Evolutionary conservation across 2,113 vertebrate genomes (phyloP), one percentile per base, ranked within the genome.

Genomic region (Junco hyemalis): DNA sequence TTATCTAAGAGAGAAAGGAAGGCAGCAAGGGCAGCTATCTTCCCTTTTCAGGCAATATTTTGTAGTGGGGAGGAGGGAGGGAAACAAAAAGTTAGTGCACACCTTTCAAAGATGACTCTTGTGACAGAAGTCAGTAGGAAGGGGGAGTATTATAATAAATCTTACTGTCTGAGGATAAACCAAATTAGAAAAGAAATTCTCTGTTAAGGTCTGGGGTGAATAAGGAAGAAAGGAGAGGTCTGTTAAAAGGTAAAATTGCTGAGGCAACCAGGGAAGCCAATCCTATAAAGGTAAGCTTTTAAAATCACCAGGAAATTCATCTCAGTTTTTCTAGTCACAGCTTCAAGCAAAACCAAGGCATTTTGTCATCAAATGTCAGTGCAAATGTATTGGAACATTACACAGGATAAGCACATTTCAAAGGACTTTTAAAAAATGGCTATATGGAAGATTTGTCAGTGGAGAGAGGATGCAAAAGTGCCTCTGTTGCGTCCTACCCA

Each of bases 31-130:
- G 33, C 50, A 95, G 90, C 57, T 95, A 96, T 91, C 88, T 95
- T 89, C 71, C 80, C 25, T 65, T 65, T 93, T 96, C 91, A 96
- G 88, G 70, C 77, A 88, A 10, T 61, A 63, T 51, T 93, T 86
- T 72, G 54, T 12, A 68, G 38, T 28, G 11, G 2, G 38, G 23
- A 50, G 16, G 19, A 6, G 9, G 17, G 25, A 16, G 9, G 8
- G 12, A 13, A 45, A 77, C 8, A 66, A 65, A 28, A 92, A 31
- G 45, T 38, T 63, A 24, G 28, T 33, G n/a, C n/a, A 65, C 42
- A 42, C 50, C 47, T 61, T 94, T 88, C 45, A 80, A 87, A 80
- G 54, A 66, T 22, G 42, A 48, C 40, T 94, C 92, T 54, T 38
- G 28, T 36, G 53, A 93, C 36, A 53, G 14, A 83, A 88, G 31